Evolutionary conservation across 2,797 vertebrate genomes (phyloP).

Genomic region (Uromys caudimaculatus): DNA sequence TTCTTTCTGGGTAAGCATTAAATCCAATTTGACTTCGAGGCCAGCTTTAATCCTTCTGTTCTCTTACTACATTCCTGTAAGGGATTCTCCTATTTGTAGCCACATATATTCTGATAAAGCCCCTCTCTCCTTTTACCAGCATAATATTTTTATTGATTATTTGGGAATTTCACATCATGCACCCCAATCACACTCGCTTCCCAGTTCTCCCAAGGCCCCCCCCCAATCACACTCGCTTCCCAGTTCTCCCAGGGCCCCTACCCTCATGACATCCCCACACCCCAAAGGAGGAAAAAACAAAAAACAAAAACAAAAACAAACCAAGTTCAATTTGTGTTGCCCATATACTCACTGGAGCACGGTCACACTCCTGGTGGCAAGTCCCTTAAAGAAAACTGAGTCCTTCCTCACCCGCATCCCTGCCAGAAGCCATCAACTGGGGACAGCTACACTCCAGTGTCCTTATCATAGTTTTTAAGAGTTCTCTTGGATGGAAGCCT

Average conservation of each 20-base stretch:
- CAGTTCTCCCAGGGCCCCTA: not conserved
- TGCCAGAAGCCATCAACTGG: not conserved
- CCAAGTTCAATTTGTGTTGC: not conserved
- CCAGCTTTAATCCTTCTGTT: not conserved
- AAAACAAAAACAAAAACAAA: not conserved
- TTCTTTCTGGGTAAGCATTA: not conserved
- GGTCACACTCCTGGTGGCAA: not conserved
- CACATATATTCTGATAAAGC: not conserved
- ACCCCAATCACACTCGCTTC: not conserved
- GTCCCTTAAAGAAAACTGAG: not conserved
- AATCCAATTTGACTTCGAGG: not conserved
- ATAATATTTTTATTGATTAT: not conserved
- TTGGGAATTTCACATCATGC: not conserved
- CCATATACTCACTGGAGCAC: not conserved
- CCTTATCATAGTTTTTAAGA: not conserved
- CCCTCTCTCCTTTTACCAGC: not conserved
- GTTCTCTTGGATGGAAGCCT: not conserved
- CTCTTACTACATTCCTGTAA: not conserved
- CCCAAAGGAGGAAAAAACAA: not conserved
- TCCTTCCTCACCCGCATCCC: not conserved
- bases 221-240: not conserved
- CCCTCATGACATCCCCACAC: not conserved
- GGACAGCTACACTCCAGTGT: not conserved
- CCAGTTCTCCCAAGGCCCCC: not conserved
- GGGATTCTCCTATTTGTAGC: not conserved